These are phyloP conservation scores for Drosophila borborema DNA, from an alignment of 2,888 invertebrate genomes.

Conservation along the genomic window DNA sequence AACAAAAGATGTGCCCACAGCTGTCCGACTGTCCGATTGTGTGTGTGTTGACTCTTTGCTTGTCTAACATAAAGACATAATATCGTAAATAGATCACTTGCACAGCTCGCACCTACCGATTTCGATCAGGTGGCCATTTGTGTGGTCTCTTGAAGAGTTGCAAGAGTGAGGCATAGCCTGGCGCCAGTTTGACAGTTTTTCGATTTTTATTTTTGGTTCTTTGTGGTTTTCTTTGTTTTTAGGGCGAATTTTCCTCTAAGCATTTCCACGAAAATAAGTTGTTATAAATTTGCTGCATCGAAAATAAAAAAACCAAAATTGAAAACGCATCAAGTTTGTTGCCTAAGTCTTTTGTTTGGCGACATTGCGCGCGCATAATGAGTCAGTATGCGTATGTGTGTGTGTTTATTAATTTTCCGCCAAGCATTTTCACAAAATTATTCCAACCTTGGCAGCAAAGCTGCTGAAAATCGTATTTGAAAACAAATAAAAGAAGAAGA, in stretches of 20 bases:
- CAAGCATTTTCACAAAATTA: conserved; percentile 80
- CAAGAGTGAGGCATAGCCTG: conserved; percentile 37
- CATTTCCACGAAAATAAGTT: conserved; percentile 49
- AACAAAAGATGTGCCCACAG: conserved; percentile 53
- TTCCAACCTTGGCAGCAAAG: conserved; percentile 83
- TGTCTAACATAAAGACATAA: conserved; percentile 74
- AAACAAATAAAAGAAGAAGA: conserved; percentile 31
- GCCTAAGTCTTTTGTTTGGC: conserved; percentile 66
- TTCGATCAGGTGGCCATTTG: conserved; percentile 40
- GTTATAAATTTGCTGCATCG: conserved; percentile 36
- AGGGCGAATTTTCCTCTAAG: conserved; percentile 28
- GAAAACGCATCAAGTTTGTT: conserved; percentile 47
- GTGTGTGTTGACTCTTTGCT: conserved; percentile 48
- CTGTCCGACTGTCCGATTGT: conserved; percentile 32
- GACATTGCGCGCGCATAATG: conserved; percentile 40
- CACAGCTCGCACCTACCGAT: conserved; percentile 65
- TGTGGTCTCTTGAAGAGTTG: conserved; percentile 52
- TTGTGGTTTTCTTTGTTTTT: conserved; percentile 13
- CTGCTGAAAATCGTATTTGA: conserved; percentile 56
- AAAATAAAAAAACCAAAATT: conserved; percentile 5
- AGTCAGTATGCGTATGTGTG: conserved; percentile 49
- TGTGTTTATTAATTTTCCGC: conserved; percentile 75
- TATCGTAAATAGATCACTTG: conserved; percentile 79
- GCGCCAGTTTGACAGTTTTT: conserved; percentile 72
- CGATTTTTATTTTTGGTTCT: conserved; percentile 38